Percentiles rank a stretch among this genome's conserved stretches.
Evolutionary conservation across 2,888 invertebrate genomes (phyloP).

Genomic region (Tiliacea aurago): DNA sequence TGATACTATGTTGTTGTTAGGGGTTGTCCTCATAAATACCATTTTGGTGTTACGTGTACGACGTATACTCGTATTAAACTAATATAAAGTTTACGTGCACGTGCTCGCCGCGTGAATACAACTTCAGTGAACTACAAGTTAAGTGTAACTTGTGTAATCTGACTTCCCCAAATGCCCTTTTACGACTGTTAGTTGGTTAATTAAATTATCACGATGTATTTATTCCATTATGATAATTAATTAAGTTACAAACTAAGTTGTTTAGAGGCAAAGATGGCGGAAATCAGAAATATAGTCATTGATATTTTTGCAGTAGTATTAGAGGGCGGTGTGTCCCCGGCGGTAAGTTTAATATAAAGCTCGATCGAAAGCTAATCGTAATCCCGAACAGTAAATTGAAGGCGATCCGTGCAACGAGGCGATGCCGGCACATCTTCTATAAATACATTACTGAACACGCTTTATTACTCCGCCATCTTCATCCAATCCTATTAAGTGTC

Average conservation of each 20-base stretch:
- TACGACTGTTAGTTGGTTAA: slow-evolving; percentile 76
- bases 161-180: slow-evolving; percentile 70
- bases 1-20: slow-evolving; percentile 44
- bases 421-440: slow-evolving; percentile 83
- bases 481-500: slow-evolving; percentile 89
- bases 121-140: slow-evolving; percentile 59
- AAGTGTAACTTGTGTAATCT: slow-evolving; percentile 60
- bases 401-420: slow-evolving; percentile 80
- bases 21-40: slow-evolving; percentile 49
- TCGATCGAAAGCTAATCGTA: slow-evolving; percentile 79
- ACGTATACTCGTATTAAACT: slow-evolving; percentile 54
- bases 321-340: slow-evolving; percentile 49
- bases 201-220: slow-evolving; percentile 80
- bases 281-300: slow-evolving; percentile 60
- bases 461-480: slow-evolving; percentile 89
- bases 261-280: slow-evolving; percentile 52
- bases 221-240: slow-evolving; percentile 81
- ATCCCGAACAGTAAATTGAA: slow-evolving; percentile 83
- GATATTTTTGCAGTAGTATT: slow-evolving; percentile 63
- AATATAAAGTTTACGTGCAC: slow-evolving; percentile 60
- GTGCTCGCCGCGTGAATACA: slow-evolving; percentile 55
- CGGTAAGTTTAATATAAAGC: slow-evolving; percentile 70
- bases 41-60: slow-evolving; percentile 42
- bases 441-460: slow-evolving; percentile 89
- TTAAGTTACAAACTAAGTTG: slow-evolving; percentile 72